Base-by-base conservation (phyloP, 2,113 vertebrate species). In the Steatornis caripensis region DNA sequence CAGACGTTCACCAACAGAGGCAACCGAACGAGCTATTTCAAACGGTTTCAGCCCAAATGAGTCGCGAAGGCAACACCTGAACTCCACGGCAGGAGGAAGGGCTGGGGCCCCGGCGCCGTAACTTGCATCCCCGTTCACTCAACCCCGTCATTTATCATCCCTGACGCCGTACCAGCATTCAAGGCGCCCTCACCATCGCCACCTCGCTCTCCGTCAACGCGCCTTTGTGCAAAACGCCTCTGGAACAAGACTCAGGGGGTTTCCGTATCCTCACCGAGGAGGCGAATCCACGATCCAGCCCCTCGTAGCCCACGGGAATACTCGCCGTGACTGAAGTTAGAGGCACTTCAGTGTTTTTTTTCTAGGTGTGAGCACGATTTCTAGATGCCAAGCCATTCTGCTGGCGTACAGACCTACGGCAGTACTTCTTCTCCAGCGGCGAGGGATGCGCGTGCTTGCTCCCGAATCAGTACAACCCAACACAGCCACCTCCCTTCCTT, bases 171-270 rank as follows among this genome's bases (percentile, higher is more conserved):
- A 11, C 2, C n/a, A 23, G 82, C 58, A 4, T 9, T 34, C 6
- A 6, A 34, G 39, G 36, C 10, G 22, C 64, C 46, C 29, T 43
- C 57, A 19, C 15, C 45, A 39, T 8, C 60, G 51, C 9, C 54
- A 22, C 49, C 32, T 65, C 37, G 0, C 53, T 11, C 46, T 17
- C 60, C 23, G 0, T 3, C 4, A 16, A 3, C 0, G n/a, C 15
- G 21, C 30, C 16, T 26, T 37, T 15, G 60, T 2, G 11, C 7
- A 19, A 61, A 26, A 55, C 10, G 5, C 88, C 46, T 27, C 21
- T 6, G 51, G 27, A 9, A 18, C 3, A 41, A 36, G 64, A 5
- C 43, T 10, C 8, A 1, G 0, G 32, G 39, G 30, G 18, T 3
- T 41, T 18, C 26, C 8, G 12, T 4, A 14, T 7, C 71, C 64